Conservation (phyloP, 2,113 vertebrate species). For the Etia nguti region DNA sequence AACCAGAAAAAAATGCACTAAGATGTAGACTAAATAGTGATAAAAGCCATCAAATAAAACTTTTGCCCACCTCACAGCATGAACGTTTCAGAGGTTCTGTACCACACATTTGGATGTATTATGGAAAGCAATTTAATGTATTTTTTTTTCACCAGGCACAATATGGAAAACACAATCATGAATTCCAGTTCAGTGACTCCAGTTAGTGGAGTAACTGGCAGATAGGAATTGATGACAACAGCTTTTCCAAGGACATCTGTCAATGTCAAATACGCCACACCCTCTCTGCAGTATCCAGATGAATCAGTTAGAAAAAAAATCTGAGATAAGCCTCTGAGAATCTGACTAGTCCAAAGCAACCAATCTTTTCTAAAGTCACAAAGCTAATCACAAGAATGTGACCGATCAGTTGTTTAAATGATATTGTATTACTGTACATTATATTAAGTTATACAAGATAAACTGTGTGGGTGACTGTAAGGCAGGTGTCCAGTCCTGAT, state of each 20-base stretch:
- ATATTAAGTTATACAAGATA: background rate
- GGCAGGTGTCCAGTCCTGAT: background rate
- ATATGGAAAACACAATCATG: background rate
- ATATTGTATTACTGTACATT: background rate
- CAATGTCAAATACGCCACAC: background rate
- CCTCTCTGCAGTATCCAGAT: background rate
- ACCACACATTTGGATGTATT: background rate
- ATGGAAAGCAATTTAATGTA: background rate
- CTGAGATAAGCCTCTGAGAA: background rate
- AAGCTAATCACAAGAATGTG: background rate
- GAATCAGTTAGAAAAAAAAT: background rate
- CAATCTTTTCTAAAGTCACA: background rate
- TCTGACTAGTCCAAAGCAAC: background rate
- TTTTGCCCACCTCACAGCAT: accelerated
- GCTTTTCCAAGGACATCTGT: background rate
- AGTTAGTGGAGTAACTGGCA: background rate
- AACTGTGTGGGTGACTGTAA: background rate
- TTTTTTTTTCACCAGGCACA: background rate
- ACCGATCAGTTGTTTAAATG: background rate
- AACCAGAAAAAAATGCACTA: background rate
- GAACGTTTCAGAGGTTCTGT: background rate
- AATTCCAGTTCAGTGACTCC: background rate
- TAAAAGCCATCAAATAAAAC: background rate
- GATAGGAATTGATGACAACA: background rate
- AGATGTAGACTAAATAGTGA: background rate